These are phyloP conservation scores for Manduca sexta DNA, from an alignment of 1,140 invertebrate species.

Conservation along the genomic window DNA sequence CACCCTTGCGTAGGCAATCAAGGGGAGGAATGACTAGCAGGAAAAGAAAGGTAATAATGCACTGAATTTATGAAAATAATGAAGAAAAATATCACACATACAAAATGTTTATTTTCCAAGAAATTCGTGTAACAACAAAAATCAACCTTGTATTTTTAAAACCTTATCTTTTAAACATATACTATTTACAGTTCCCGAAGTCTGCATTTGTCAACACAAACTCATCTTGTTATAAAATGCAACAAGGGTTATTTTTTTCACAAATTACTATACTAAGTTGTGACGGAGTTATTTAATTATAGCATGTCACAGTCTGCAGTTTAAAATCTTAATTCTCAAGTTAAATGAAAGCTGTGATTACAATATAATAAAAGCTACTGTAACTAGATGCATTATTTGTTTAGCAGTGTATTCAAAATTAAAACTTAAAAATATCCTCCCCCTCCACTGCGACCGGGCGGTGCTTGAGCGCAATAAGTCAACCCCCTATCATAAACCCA, in stretches of 20 bases:
- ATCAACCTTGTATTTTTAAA: conserved; percentile 69
- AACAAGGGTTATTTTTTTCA: conserved; percentile 63
- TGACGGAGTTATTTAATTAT: conserved; percentile 66
- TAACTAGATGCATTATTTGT: conserved; percentile 51
- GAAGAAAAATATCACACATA: conserved; percentile 64
- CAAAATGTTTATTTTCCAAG: conserved; percentile 72
- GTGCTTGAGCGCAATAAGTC: conserved; percentile 27
- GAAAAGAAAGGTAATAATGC: conserved; percentile 9
- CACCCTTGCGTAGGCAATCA: not conserved
- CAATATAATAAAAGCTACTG: conserved; percentile 65
- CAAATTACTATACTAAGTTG: conserved; percentile 64
- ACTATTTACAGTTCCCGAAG: conserved; percentile 71
- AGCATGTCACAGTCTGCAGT: conserved; percentile 61
- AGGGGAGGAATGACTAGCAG: conserved; percentile 26
- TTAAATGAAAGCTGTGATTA: conserved; percentile 64
- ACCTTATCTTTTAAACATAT: conserved; percentile 70
- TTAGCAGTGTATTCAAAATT: conserved; percentile 57
- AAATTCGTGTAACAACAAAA: conserved; percentile 73
- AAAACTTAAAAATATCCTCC: conserved; percentile 38
- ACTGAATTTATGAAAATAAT: conserved; percentile 25
- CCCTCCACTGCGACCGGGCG: conserved; percentile 27
- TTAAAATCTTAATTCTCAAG: conserved; percentile 48
- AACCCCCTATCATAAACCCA: conserved; percentile 14
- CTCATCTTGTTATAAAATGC: conserved; percentile 63
- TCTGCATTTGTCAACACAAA: conserved; percentile 68